Evolutionary conservation across 2,797 vertebrate genomes (phyloP).

Genomic region (Peromyscus melanophrys): DNA sequence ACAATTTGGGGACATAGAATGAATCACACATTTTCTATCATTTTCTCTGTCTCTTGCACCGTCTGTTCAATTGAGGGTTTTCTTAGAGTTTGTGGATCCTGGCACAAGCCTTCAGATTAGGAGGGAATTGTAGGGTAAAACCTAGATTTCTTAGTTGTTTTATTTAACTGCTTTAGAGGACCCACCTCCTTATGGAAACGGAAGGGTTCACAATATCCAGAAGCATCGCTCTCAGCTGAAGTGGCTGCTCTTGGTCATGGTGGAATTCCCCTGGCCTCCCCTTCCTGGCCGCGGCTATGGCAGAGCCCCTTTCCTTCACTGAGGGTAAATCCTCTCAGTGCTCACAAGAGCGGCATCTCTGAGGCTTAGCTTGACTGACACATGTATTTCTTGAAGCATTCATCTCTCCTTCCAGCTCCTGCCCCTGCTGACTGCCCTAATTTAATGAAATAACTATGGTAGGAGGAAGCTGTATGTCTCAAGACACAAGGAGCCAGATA

Average conservation of each 20-base stretch:
- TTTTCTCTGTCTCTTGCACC: conserved; percentile 14
- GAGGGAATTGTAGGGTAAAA: background rate
- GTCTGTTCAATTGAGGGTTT: background rate
- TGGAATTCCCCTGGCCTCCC: background rate
- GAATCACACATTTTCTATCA: background rate
- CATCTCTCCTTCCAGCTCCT: background rate
- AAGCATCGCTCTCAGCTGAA: background rate
- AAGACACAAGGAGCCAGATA: background rate
- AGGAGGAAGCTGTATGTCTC: background rate
- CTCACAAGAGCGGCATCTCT: background rate
- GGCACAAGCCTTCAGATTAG: background rate
- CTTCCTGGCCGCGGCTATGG: background rate
- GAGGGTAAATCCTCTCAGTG: background rate
- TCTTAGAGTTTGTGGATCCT: background rate
- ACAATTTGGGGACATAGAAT: conserved; percentile 1
- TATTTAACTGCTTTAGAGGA: background rate
- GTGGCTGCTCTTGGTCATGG: background rate
- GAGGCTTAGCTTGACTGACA: background rate
- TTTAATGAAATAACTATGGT: conserved; percentile 18
- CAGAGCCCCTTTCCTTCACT: background rate
- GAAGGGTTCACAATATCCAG: background rate
- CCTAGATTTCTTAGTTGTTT: background rate
- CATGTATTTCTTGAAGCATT: background rate
- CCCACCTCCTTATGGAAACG: background rate
- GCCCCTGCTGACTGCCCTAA: background rate